Conservation (phyloP, 2,888 invertebrate genomes). For the Carpatolechia fugitivella region DNA sequence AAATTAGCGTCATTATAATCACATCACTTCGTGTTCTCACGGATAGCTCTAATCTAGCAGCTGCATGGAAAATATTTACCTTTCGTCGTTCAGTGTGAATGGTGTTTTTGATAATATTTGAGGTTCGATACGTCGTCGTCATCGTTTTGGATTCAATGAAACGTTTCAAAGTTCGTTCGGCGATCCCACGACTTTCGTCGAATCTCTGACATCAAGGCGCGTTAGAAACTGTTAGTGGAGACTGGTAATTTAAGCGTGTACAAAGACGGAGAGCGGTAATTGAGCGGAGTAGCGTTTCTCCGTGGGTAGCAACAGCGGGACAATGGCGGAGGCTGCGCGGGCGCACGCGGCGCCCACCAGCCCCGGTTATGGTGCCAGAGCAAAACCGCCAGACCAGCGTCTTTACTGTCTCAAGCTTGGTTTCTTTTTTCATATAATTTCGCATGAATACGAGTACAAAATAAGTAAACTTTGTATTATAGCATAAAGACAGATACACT, state of each 20-base stretch:
- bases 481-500: too few relatives aligned
- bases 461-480: too few relatives aligned
- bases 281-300: slow-evolving; percentile 5
- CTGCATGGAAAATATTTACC: slow-evolving; percentile 1
- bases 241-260: background rate
- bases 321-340: background rate
- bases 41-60: background rate
- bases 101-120: background rate
- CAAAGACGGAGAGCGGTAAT: slow-evolving; percentile 7
- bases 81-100: background rate
- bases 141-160: background rate
- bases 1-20: slow-evolving; percentile 34
- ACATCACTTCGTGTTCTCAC: slow-evolving; percentile 25
- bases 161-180: background rate
- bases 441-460: too few relatives aligned
- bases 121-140: background rate
- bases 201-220: background rate
- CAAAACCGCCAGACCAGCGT: too few relatives aligned
- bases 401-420: too few relatives aligned
- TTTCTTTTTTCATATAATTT: too few relatives aligned
- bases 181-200: background rate
- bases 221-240: background rate
- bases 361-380: too few relatives aligned
- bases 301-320: slow-evolving; percentile 1
- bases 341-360: too few relatives aligned